A percentile compares a stretch with the other conserved stretches of the same genome.
Evolutionary conservation across 2,888 invertebrate genomes (phyloP).

Genomic region (Thalpophila matura): DNA sequence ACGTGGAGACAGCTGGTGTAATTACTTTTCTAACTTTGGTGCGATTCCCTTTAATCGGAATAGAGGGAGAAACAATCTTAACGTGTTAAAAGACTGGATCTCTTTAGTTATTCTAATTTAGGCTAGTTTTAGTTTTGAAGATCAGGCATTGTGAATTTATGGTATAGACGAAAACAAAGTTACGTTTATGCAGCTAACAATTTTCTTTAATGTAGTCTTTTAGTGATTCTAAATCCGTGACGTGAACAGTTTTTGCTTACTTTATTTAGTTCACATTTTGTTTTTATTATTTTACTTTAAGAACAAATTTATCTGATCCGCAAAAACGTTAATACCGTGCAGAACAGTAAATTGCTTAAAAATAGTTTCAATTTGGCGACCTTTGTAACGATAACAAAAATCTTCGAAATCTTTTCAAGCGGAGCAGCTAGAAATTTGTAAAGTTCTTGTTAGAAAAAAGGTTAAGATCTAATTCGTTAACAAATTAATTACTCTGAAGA

Average conservation of each 20-base stretch:
- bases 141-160: not conserved
- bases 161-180: too few relatives aligned
- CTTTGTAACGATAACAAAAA: slow-evolving; percentile 1
- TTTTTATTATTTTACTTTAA: slow-evolving; percentile 11
- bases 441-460: not conserved
- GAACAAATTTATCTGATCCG: not conserved
- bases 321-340: slow-evolving; percentile 15
- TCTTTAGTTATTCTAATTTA: not conserved
- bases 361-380: slow-evolving; percentile 8
- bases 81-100: not conserved
- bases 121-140: not conserved
- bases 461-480: not conserved
- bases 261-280: not conserved
- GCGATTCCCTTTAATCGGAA: too few relatives aligned
- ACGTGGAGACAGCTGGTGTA: slow-evolving; percentile 7
- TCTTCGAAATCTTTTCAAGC: not conserved
- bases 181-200: not conserved
- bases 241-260: slow-evolving; percentile 6
- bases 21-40: slow-evolving; percentile 13
- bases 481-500: not conserved
- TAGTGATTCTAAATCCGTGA: not conserved
- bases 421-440: not conserved
- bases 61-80: not conserved
- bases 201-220: not conserved
- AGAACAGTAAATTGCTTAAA: slow-evolving; percentile 1